Evolutionary conservation across 2,888 invertebrate genomes (phyloP), one percentile per base, ranked within the genome.

Genomic region (Eupithecia vulgata): DNA sequence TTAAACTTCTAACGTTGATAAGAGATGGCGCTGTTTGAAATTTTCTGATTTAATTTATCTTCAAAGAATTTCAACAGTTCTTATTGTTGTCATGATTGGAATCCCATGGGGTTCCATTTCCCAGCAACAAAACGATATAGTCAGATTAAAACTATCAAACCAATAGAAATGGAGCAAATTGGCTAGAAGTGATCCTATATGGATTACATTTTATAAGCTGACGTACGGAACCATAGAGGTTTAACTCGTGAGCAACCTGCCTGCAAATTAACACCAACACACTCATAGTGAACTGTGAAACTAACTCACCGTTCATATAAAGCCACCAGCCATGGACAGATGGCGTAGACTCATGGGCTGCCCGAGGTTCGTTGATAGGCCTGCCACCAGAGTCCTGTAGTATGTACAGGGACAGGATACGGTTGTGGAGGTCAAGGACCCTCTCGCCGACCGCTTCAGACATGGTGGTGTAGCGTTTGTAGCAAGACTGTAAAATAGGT

Each of bases 301-400:
- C 15, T n/a, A n/a, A 30, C 82, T 76, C 84, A 96, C 97, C 97
- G 91, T 97, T 96, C 96, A 98, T 97, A 84, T 98, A 98, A 34
- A 97, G 94, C 97, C 97, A 97, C 98, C 98, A 98, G 95, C 97
- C 98, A 84, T 97, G 97, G 76, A 97, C 96, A 1, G 97, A 96
- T 59, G 97, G 97, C 5, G 97, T 97, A 17, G 97, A 92, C 85
- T 97, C 97, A 5, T 85, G 85, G 0, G 96, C 96, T 0, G 92
- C 91, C 10, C 78, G 81, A 2, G 84, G 81, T 74, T 95, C 96
- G 79, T 97, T 96, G 95, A 97, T 97, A 76, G 97, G 95, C 52
- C 97, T 91, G 0, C 97, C 97, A 42, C 97, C 97, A 0, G 97
- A 96, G 88, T 98, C 98, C 87, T 98, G 98, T 13, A 98, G 92